Conservation (phyloP, 2,888 invertebrate genomes). For the Phasia obesa region DNA sequence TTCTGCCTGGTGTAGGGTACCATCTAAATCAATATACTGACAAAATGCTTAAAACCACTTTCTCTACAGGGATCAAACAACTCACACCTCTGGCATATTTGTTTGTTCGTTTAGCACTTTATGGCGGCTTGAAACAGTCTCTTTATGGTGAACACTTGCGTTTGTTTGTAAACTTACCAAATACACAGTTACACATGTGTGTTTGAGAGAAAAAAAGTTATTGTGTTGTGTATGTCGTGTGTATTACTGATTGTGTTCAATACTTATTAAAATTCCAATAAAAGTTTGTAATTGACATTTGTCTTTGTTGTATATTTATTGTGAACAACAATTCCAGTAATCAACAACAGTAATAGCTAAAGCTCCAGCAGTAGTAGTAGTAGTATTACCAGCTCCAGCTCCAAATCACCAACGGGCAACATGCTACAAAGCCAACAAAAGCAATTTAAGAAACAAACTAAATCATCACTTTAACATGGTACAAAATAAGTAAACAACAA, state of each 20-base stretch:
- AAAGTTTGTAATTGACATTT: conserved; percentile 71
- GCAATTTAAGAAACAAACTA: conserved; percentile 60
- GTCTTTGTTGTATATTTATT: conserved; percentile 66
- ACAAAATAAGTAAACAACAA: conserved; percentile 3
- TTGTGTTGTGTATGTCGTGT: conserved; percentile 19
- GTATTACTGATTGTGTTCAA: conserved; percentile 60
- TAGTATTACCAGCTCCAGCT: conserved; percentile 10
- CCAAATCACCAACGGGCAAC: conserved; percentile 24
- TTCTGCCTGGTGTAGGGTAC: not conserved
- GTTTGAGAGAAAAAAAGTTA: not conserved
- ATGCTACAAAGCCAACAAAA: conserved; percentile 44
- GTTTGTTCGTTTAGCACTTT: conserved; percentile 28
- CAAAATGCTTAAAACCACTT: conserved; percentile 49
- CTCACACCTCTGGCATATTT: conserved; percentile 56
- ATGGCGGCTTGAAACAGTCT: conserved; percentile 15
- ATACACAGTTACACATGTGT: not conserved
- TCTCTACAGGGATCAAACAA: conserved; percentile 64
- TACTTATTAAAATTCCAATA: conserved; percentile 71
- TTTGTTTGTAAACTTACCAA: conserved; percentile 6
- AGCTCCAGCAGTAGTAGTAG: conserved; percentile 43
- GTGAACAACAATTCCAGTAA: conserved; percentile 60
- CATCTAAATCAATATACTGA: conserved; percentile 2
- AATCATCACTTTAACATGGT: conserved; percentile 64
- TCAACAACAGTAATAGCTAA: conserved; percentile 53
- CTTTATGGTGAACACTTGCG: conserved; percentile 2